Percentiles rank a stretch among this genome's conserved stretches.
These are phyloP conservation scores for Chondrosia reniformis DNA, from an alignment of 37 sponge, comb jelly and placozoan genomes.

Conservation along the genomic window DNA sequence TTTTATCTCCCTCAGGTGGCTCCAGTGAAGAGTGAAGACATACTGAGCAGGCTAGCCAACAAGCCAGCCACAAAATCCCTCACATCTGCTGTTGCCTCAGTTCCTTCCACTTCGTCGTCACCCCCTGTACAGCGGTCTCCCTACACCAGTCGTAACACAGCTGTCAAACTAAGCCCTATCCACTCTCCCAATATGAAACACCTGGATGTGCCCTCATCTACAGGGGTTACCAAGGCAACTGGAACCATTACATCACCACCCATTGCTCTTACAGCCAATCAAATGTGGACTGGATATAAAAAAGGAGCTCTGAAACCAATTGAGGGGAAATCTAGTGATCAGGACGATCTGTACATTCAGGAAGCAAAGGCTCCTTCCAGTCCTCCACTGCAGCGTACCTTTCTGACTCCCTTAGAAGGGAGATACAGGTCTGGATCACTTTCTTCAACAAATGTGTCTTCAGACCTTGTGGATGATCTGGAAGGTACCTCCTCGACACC, in stretches of 20 bases:
- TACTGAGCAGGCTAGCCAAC: neutral
- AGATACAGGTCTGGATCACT: neutral
- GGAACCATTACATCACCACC: neutral
- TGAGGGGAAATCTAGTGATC: neutral
- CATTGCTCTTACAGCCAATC: neutral
- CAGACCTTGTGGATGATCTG: neutral
- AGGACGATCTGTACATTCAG: neutral
- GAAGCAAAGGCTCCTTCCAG: neutral
- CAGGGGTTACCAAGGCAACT: neutral
- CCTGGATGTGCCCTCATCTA: neutral
- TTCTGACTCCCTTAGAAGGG: neutral
- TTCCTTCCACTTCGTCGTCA: neutral
- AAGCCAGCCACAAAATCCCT: neutral
- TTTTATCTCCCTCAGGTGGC: neutral
- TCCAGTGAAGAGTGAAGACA: neutral
- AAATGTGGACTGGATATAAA: constrained; percentile 25
- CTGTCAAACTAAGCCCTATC: neutral
- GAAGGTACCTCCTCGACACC: neutral
- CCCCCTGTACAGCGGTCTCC: neutral
- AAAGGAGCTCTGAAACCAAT: constrained; percentile 30
- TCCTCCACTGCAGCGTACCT: neutral
- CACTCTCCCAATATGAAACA: neutral
- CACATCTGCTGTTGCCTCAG: neutral
- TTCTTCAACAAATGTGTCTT: neutral
- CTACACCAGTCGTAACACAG: neutral